A percentile compares a stretch with the other conserved stretches of the same genome.
These are phyloP conservation scores for Bergia sp. DNA, from an alignment of 92 coral and sea anemone genomes.

Conservation along the genomic window DNA sequence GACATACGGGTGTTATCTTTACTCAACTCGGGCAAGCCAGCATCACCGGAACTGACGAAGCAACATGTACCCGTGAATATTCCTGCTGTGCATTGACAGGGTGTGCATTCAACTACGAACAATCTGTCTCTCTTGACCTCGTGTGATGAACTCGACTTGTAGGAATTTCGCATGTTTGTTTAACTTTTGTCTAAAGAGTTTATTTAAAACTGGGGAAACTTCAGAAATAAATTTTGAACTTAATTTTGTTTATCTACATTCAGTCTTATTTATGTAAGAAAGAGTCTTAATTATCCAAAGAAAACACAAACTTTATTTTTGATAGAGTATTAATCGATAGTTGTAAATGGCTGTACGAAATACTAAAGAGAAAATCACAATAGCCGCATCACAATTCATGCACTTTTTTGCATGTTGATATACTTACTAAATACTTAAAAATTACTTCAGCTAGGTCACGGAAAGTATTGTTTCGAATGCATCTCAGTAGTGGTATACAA, in stretches of 20 bases:
- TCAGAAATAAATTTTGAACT: no score
- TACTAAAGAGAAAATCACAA: background rate
- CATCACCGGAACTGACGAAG: constrained; percentile 15
- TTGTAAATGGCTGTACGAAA: background rate
- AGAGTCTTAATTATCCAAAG: background rate
- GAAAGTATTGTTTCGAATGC: background rate
- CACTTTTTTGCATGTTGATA: background rate
- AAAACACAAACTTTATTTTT: background rate
- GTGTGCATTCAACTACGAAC: background rate
- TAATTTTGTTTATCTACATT: background rate
- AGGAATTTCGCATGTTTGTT: background rate
- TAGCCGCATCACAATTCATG: no score
- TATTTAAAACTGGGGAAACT: background rate
- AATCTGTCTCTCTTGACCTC: constrained; percentile 3
- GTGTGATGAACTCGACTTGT: background rate
- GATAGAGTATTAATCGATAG: no score
- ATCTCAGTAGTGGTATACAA: background rate
- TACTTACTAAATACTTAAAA: background rate
- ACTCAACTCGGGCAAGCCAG: constrained; percentile 2
- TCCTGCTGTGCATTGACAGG: background rate
- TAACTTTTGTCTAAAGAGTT: background rate
- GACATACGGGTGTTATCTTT: background rate
- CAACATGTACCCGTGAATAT: background rate
- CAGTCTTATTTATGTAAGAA: background rate
- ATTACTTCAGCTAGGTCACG: background rate